Conservation (phyloP, 2,888 invertebrate species). For the Melieria omissa region DNA sequence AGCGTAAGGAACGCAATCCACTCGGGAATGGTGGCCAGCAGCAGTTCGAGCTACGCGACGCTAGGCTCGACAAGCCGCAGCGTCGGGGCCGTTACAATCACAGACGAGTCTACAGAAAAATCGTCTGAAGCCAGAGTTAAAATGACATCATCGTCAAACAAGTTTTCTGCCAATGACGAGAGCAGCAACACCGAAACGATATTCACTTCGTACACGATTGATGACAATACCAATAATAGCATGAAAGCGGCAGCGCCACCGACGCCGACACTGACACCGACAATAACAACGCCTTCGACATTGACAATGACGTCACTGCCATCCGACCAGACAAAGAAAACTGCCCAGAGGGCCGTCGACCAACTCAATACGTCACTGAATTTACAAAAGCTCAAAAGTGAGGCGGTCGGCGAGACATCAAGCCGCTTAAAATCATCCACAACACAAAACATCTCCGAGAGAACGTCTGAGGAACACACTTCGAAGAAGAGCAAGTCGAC, state of each 20-base stretch:
- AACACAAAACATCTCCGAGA: slow-evolving; percentile 45
- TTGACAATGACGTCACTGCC: slow-evolving; percentile 20
- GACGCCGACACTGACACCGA: slow-evolving; percentile 38
- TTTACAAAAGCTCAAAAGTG: slow-evolving; percentile 20
- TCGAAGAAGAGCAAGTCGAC: slow-evolving; percentile 51
- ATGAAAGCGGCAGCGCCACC: slow-evolving; percentile 44
- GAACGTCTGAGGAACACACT: slow-evolving; percentile 47
- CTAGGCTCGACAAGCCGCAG: slow-evolving; percentile 47
- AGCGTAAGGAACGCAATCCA: slow-evolving; percentile 46
- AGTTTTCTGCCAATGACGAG: slow-evolving; percentile 32
- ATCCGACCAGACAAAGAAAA: not conserved
- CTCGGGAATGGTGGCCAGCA: slow-evolving; percentile 31
- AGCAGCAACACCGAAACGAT: slow-evolving; percentile 19
- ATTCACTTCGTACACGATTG: slow-evolving; percentile 17
- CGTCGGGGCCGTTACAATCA: slow-evolving; percentile 41
- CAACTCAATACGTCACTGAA: slow-evolving; percentile 7
- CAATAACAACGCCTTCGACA: slow-evolving; percentile 41
- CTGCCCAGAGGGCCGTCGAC: slow-evolving; percentile 8
- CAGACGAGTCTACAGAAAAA: slow-evolving; percentile 42
- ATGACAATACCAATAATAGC: slow-evolving; percentile 26
- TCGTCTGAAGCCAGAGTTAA: slow-evolving; percentile 51
- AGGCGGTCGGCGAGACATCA: slow-evolving; percentile 8
- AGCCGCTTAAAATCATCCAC: not conserved
- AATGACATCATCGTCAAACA: slow-evolving; percentile 60
- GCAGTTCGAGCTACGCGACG: slow-evolving; percentile 48